phyloP scores from a whole-genome alignment of 2,888 invertebrate genomes.

The Sphecodes monilicornis region DNA sequence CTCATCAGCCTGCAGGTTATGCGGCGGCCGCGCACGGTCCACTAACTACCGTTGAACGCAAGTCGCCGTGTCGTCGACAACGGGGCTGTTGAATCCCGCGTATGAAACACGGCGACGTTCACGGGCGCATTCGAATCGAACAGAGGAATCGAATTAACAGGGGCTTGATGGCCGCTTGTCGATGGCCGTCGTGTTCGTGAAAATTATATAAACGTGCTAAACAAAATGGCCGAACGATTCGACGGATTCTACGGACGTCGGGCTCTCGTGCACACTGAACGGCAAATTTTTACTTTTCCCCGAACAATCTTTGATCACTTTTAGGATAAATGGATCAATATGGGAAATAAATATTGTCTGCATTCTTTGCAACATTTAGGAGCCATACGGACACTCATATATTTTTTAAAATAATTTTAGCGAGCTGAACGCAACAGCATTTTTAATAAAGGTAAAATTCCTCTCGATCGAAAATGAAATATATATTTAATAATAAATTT shows the following conservation, averaged over 20 bases:
- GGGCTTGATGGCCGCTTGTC: neutral
- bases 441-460: too few relatives aligned
- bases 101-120: constrained; percentile 19
- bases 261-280: neutral
- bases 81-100: constrained; percentile 9
- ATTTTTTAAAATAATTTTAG: neutral
- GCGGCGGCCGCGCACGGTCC: constrained; percentile 41
- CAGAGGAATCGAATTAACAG: constrained; percentile 8
- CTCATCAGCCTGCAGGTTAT: constrained; percentile 36
- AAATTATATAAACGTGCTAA: constrained; percentile 2
- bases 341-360: neutral
- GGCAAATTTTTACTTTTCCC: neutral
- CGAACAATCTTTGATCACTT: neutral
- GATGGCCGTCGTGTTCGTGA: neutral
- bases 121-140: constrained; percentile 17
- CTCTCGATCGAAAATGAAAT: too few relatives aligned
- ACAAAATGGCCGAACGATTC: constrained; percentile 7
- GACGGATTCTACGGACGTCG: neutral
- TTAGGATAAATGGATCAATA: too few relatives aligned
- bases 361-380: neutral
- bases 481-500: too few relatives aligned
- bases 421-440: neutral
- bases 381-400: neutral
- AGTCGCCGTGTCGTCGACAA: constrained; percentile 8
- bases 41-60: constrained; percentile 4